Evolutionary conservation across 2,113 vertebrate species (phyloP).

Genomic region (Thinocorus orbignyianus): DNA sequence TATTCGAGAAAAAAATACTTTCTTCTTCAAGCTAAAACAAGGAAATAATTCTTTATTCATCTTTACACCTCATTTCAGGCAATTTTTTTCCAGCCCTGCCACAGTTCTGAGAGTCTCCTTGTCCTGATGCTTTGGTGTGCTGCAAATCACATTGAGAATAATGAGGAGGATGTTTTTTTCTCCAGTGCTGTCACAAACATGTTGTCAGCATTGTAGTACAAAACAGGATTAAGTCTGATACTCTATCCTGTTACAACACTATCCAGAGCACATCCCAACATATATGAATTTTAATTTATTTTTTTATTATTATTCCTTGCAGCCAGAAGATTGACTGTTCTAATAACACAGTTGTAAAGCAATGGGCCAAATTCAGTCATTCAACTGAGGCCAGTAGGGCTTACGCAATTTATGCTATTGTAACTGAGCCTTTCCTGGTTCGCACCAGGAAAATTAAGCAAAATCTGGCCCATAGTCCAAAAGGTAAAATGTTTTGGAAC

Average conservation of each 20-base stretch:
- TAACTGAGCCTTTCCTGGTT: neutral
- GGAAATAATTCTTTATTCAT: neutral
- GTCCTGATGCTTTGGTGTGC: neutral
- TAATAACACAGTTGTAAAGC: neutral
- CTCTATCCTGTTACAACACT: neutral
- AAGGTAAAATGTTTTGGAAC: neutral
- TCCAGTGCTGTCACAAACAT: neutral
- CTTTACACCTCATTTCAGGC: neutral
- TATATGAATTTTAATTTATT: neutral
- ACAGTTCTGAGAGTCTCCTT: neutral
- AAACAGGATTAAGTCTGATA: neutral
- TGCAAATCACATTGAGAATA: neutral
- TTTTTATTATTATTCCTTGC: neutral
- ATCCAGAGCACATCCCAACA: neutral
- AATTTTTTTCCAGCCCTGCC: neutral
- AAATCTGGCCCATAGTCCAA: neutral
- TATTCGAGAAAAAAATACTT: neutral
- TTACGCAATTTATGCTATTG: neutral
- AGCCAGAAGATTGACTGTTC: neutral
- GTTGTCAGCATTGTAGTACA: neutral
- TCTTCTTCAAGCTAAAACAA: neutral
- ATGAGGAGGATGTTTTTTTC: neutral
- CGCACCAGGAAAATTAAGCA: neutral
- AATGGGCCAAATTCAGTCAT: neutral
- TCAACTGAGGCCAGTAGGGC: neutral